These are phyloP conservation scores for Fissipunctia ypsillon DNA, from an alignment of 2,888 invertebrate species.

Conservation along the genomic window DNA sequence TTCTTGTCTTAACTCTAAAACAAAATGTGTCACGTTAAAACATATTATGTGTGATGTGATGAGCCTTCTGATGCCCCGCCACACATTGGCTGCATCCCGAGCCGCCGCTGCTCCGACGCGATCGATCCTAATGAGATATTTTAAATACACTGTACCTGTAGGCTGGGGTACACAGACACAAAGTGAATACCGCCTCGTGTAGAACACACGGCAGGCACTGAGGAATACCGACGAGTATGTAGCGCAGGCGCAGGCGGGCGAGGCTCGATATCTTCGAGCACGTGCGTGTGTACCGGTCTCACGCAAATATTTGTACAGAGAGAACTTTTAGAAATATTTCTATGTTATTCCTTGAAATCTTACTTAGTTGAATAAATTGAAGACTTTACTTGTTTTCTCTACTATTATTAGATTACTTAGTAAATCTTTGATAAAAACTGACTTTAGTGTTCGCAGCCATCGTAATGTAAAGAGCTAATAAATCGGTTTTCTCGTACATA, in stretches of 20 bases:
- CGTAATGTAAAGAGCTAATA: not conserved
- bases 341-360: not conserved
- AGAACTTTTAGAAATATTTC: constrained; percentile 25
- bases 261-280: not conserved
- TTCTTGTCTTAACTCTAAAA: no score
- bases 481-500: constrained; percentile 18
- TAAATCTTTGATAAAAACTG: constrained; percentile 3
- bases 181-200: constrained; percentile 32
- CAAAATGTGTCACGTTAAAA: no score
- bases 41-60: not conserved
- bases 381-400: not conserved
- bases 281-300: constrained; percentile 6
- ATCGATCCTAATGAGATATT: constrained; percentile 64
- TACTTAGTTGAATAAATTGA: constrained; percentile 22
- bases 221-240: constrained; percentile 6
- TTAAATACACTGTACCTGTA: constrained; percentile 54
- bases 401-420: constrained; percentile 1
- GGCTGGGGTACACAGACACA: constrained; percentile 16
- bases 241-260: not conserved
- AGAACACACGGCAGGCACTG: constrained; percentile 7
- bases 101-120: constrained; percentile 29
- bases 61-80: constrained; percentile 31
- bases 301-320: constrained; percentile 29
- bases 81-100: not conserved
- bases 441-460: constrained; percentile 2